A percentile compares a stretch with the other conserved stretches of the same genome.
Evolutionary conservation across 2,113 vertebrate genomes (phyloP).

Genomic region (Chionodraco myersi): DNA sequence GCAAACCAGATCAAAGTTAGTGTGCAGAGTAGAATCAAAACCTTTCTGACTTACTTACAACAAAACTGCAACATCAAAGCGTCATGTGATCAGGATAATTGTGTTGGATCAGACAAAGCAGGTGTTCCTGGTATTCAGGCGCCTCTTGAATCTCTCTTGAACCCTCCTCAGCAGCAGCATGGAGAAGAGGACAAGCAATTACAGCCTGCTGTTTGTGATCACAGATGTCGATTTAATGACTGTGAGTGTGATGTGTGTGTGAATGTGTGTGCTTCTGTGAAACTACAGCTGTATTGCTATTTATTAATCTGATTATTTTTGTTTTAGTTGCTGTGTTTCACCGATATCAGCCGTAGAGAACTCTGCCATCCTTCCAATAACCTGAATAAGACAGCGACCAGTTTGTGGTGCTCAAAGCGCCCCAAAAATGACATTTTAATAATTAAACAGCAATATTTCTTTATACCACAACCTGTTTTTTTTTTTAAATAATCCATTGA

Average conservation of each 20-base stretch:
- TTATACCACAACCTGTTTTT: too few relatives aligned
- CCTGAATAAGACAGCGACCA: too few relatives aligned
- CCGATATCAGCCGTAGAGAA: too few relatives aligned
- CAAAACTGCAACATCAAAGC: background rate
- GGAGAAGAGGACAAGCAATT: constrained; percentile 36
- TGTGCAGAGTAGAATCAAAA: background rate
- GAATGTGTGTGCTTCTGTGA: background rate
- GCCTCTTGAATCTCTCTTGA: constrained; percentile 19
- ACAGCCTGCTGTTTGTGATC: constrained; percentile 29
- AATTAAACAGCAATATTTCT: too few relatives aligned
- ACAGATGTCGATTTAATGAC: constrained; percentile 54
- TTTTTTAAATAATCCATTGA: too few relatives aligned
- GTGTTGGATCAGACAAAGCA: background rate
- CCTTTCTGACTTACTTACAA: background rate
- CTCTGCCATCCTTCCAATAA: too few relatives aligned
- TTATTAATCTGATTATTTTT: too few relatives aligned
- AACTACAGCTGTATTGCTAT: too few relatives aligned
- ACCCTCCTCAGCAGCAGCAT: constrained; percentile 39
- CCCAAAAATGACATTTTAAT: too few relatives aligned
- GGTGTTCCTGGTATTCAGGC: constrained; percentile 19
- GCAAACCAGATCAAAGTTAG: too few relatives aligned
- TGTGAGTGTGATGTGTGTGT: background rate
- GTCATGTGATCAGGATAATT: background rate
- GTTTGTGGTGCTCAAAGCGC: too few relatives aligned
- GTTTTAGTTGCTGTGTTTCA: too few relatives aligned